Conservation (phyloP, 2,888 invertebrate genomes). For the Cerceris ruficornis region DNA sequence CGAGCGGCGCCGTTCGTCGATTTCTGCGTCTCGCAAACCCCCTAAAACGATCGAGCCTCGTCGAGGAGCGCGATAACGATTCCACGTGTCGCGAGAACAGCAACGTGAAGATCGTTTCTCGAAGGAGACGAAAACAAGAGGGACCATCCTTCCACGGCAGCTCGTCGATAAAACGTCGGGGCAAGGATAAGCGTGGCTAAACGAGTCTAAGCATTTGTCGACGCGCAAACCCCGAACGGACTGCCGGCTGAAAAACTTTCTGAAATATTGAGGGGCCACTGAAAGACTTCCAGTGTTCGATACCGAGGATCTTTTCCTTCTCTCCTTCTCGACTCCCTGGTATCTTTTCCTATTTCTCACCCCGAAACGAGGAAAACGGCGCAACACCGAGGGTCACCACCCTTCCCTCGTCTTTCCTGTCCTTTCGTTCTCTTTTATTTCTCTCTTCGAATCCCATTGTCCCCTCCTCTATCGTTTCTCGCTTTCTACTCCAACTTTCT, state of each 20-base stretch:
- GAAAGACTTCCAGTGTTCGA: conserved; percentile 76
- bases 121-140: neutral
- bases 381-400: conserved; percentile 5
- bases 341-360: conserved; percentile 19
- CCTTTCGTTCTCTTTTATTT: neutral
- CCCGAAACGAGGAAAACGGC: conserved; percentile 4
- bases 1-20: neutral
- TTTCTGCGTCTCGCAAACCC: conserved; percentile 21
- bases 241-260: conserved; percentile 67
- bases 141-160: neutral
- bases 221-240: conserved; percentile 60
- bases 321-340: conserved; percentile 39
- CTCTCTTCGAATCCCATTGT: neutral
- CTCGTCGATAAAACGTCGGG: conserved; percentile 58
- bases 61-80: conserved; percentile 30
- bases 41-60: conserved; percentile 10
- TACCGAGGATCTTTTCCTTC: conserved; percentile 52
- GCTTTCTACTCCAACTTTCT: neutral
- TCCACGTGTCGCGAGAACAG: conserved; percentile 6
- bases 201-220: conserved; percentile 65
- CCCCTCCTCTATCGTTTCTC: neutral
- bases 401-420: neutral
- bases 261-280: conserved; percentile 75
- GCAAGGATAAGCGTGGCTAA: conserved; percentile 60
- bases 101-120: conserved; percentile 37